Evolutionary conservation across 2,888 invertebrate genomes (phyloP).

Genomic region (Eristalis arbustorum): DNA sequence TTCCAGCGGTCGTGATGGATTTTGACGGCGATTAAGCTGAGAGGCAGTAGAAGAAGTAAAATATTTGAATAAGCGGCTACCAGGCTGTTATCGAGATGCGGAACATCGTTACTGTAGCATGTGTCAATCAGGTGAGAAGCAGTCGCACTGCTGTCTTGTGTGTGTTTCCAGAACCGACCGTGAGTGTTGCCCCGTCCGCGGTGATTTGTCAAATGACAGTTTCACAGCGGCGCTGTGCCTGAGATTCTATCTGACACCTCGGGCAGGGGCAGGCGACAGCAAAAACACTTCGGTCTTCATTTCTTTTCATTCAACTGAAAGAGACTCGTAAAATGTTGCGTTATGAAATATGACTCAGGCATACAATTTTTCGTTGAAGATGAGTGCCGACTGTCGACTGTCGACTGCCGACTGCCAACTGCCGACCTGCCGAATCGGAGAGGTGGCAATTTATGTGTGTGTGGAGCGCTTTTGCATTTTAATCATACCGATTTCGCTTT

Average conservation of each 20-base stretch:
- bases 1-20: conserved; percentile 43
- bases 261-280: not conserved
- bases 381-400: conserved; percentile 42
- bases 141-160: not conserved
- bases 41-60: not conserved
- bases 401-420: too few species aligned
- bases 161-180: conserved; percentile 28
- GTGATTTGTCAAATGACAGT: conserved; percentile 61
- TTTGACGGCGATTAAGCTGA: conserved; percentile 48
- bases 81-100: conserved; percentile 16
- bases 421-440: conserved; percentile 24
- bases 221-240: not conserved
- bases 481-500: conserved; percentile 38
- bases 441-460: conserved; percentile 51
- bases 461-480: conserved; percentile 52
- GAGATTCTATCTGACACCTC: conserved; percentile 46
- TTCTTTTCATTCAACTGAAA: conserved; percentile 11
- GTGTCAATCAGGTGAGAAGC: conserved; percentile 65
- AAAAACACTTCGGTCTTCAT: not conserved
- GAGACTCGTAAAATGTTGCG: conserved; percentile 20
- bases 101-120: conserved; percentile 40
- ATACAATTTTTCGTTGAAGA: conserved; percentile 35
- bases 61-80: conserved; percentile 59
- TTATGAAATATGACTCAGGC: conserved; percentile 54
- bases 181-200: conserved; percentile 4